Evolutionary conservation across 2,113 vertebrate genomes (phyloP).

Genomic region (Climacteris rufus): DNA sequence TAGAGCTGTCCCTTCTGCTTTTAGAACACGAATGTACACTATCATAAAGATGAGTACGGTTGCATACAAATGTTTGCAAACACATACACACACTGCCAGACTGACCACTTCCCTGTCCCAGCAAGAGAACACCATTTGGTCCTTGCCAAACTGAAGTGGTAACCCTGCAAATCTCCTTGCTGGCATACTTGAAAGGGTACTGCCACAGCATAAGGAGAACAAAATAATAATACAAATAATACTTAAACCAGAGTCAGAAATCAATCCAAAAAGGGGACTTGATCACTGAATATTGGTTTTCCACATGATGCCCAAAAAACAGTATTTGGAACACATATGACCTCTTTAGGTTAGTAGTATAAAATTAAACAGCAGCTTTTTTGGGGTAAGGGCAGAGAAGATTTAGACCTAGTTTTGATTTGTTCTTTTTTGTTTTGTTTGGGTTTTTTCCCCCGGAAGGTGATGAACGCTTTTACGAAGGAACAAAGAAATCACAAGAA

Average conservation of each 20-base stretch:
- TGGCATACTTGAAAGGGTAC: not conserved
- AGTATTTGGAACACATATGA: not conserved
- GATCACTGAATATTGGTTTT: not conserved
- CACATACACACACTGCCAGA: not conserved
- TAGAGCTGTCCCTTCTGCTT: not conserved
- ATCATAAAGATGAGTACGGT: not conserved
- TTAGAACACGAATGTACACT: not conserved
- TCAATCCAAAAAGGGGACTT: not conserved
- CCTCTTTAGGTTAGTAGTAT: too few species aligned
- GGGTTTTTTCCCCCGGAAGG: not conserved
- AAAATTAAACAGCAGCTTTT: too few species aligned
- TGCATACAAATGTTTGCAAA: not conserved
- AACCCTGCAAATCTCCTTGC: not conserved
- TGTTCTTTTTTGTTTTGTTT: not conserved
- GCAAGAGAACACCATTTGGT: not conserved
- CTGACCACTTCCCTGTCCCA: not conserved
- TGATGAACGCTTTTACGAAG: not conserved
- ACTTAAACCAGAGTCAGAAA: not conserved
- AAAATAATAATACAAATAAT: rapidly evolving
- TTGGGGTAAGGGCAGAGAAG: rapidly evolving
- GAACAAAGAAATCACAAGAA: not conserved
- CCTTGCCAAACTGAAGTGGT: not conserved
- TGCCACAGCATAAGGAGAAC: not conserved
- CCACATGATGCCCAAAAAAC: not conserved
- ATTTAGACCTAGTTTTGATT: not conserved